Evolutionary conservation across 1,140 invertebrate species (phyloP).

Genomic region (Halesus radiatus): DNA sequence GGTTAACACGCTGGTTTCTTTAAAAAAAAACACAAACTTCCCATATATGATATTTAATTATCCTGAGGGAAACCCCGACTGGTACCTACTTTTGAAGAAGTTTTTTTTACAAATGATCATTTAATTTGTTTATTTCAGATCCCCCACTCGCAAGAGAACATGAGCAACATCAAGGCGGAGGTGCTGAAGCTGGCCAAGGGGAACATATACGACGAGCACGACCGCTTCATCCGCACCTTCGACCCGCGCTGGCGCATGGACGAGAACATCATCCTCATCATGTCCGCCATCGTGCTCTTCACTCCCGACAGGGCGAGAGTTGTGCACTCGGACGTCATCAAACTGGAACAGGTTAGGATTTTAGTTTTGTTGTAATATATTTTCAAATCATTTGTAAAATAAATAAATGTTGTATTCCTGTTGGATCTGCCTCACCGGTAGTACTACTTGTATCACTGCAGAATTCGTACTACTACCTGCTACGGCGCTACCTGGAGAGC

Average conservation of each 20-base stretch:
- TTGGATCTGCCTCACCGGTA: no score
- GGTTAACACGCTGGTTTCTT: no score
- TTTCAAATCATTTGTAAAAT: no score
- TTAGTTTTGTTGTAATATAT: no score
- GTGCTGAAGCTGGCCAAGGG: constrained; percentile 89
- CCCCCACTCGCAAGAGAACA: constrained; percentile 80
- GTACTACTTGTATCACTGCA: constrained; percentile 63
- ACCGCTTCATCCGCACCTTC: constrained; percentile 86
- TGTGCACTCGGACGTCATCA: constrained; percentile 87
- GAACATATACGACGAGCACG: constrained; percentile 88
- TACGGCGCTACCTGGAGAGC: constrained; percentile 88
- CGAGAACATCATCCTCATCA: constrained; percentile 89
- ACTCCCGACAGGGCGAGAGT: constrained; percentile 85
- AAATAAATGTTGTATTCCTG: no score
- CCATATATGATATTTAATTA: no score
- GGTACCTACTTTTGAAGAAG: no score
- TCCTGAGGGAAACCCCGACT: no score
- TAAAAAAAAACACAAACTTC: no score
- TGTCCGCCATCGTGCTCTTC: constrained; percentile 92
- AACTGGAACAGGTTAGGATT: constrained; percentile 82
- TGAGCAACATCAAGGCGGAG: constrained; percentile 84
- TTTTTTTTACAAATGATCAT: no score
- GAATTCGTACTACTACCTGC: constrained; percentile 92
- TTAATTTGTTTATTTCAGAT: constrained; percentile 67
- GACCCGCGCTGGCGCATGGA: constrained; percentile 84